Percentiles rank a stretch among this genome's conserved stretches.
phyloP scores from a whole-genome alignment of 1,140 invertebrate genomes.

The Linepithema humile region DNA sequence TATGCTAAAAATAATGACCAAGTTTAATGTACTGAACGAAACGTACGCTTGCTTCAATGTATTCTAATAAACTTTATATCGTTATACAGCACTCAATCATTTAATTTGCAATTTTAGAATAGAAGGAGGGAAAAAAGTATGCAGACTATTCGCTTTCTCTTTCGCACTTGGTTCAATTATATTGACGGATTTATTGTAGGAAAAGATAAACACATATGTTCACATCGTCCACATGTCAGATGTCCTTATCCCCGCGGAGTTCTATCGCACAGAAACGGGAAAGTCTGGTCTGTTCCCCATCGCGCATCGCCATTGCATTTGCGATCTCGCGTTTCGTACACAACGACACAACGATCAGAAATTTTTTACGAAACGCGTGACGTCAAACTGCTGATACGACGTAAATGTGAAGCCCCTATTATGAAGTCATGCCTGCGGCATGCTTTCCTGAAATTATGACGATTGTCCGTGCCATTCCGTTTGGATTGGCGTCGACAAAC shows the following conservation, averaged over 20 bases:
- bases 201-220: constrained; percentile 9
- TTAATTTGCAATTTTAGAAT: too few species aligned
- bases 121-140: too few species aligned
- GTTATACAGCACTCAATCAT: too few species aligned
- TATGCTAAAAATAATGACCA: too few species aligned
- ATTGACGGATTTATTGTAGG: too few species aligned
- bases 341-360: not conserved
- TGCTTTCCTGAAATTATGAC: constrained; percentile 9
- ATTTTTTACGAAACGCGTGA: constrained; percentile 22
- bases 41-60: too few species aligned
- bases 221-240: constrained; percentile 1
- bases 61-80: too few species aligned
- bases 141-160: too few species aligned
- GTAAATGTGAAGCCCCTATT: constrained; percentile 21
- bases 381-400: not conserved
- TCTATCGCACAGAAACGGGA: not conserved
- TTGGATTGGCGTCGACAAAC: not conserved
- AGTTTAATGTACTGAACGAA: too few species aligned
- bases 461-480: constrained; percentile 20
- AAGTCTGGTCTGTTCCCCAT: not conserved
- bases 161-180: too few species aligned
- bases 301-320: not conserved
- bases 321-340: not conserved
- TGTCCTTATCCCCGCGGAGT: not conserved
- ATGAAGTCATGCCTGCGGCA: constrained; percentile 1